phyloP scores from a whole-genome alignment of 2,113 vertebrate genomes.

The Tetrao urogallus region DNA sequence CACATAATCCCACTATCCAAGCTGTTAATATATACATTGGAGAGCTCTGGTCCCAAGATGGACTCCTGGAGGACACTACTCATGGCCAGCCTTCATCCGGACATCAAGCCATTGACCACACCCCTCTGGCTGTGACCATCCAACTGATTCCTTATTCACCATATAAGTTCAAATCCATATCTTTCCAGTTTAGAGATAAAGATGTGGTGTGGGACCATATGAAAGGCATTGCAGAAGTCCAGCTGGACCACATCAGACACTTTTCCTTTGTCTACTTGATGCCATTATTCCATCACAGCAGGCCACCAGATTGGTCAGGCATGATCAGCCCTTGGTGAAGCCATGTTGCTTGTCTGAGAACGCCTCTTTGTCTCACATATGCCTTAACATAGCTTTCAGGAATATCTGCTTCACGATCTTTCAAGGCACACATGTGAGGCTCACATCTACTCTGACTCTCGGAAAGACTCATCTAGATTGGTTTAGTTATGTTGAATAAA shows the following conservation, averaged over 20 bases:
- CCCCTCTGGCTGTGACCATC: no score
- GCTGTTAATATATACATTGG: background rate
- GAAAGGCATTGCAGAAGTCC: background rate
- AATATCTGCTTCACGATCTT: background rate
- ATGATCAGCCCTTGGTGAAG: background rate
- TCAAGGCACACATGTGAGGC: background rate
- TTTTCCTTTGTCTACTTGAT: no score
- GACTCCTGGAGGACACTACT: no score
- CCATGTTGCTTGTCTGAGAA: background rate
- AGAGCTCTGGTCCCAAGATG: no score
- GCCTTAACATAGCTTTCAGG: background rate
- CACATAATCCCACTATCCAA: no score
- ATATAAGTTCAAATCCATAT: no score
- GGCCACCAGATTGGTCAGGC: background rate
- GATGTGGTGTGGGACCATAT: no score
- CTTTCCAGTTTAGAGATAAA: no score
- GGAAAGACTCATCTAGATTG: conserved; percentile 8
- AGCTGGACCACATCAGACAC: no score
- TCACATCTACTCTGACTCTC: background rate
- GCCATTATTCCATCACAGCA: background rate
- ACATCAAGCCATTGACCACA: no score
- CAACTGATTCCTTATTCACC: no score
- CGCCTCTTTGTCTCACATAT: background rate
- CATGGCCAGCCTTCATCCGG: no score
- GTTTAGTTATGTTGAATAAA: conserved; percentile 24